These are phyloP conservation scores for Clarias platycephalus DNA, from an alignment of 2,797 vertebrate genomes.

Conservation along the genomic window DNA sequence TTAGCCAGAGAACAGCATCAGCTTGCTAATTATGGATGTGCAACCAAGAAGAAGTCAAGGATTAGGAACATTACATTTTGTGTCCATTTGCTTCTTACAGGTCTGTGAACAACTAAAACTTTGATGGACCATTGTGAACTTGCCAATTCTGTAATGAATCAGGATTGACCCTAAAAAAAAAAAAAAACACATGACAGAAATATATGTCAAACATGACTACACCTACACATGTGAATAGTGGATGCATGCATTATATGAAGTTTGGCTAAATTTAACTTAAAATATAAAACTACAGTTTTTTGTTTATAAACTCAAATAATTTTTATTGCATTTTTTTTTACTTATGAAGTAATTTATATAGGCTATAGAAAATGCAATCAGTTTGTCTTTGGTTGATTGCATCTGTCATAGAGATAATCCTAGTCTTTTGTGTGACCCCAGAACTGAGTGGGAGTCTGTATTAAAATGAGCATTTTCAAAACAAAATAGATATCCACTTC, in stretches of 20 bases:
- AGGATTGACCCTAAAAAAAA: not conserved
- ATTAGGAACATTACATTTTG: too few relatives aligned
- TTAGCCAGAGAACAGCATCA: too few relatives aligned
- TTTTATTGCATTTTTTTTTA: not conserved
- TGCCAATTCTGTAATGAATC: not conserved
- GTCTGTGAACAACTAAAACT: too few relatives aligned
- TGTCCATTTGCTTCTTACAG: too few relatives aligned
- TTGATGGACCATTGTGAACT: not conserved
- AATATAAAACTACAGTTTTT: not conserved
- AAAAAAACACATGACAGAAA: not conserved
- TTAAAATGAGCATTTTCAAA: not conserved
- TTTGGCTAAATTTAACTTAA: too few relatives aligned
- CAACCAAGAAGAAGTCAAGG: too few relatives aligned
- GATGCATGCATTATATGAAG: not conserved
- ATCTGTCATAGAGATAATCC: slow-evolving; percentile 60
- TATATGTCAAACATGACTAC: not conserved
- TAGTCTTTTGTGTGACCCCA: slow-evolving; percentile 14
- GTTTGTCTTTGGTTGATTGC: not conserved
- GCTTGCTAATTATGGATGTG: too few relatives aligned
- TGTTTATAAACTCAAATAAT: not conserved
- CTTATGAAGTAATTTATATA: not conserved
- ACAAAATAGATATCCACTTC: not conserved
- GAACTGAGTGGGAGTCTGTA: not conserved
- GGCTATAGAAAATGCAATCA: not conserved
- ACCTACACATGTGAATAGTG: not conserved